These are phyloP conservation scores for Ceyx margarethae DNA, from an alignment of 2,113 vertebrate species.

Conservation along the genomic window DNA sequence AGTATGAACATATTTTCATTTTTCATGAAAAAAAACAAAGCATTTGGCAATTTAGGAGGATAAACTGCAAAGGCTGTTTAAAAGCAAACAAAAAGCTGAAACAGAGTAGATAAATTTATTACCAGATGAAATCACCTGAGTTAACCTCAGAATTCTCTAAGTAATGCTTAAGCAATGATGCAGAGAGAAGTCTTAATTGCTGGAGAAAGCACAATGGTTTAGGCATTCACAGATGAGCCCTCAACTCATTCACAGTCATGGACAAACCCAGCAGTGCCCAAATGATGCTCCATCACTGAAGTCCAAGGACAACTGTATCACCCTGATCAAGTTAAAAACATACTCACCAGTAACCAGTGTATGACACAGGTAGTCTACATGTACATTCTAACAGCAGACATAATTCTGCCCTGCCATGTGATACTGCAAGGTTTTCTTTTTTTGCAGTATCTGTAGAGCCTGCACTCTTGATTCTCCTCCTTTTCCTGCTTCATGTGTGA, in stretches of 20 bases:
- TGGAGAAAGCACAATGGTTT: not conserved
- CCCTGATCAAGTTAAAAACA: not conserved
- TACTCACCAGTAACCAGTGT: conserved; percentile 55
- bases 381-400: conserved; percentile 60
- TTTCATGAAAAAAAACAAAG: no score
- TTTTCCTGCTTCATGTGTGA: conserved; percentile 61
- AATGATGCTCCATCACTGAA: not conserved
- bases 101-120: not conserved
- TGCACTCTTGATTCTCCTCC: conserved; percentile 57
- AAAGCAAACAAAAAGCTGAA: not conserved
- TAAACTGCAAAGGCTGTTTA: not conserved
- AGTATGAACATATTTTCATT: not conserved
- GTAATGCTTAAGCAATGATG: not conserved
- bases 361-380: conserved; percentile 43
- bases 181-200: not conserved
- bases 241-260: not conserved
- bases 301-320: not conserved
- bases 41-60: not conserved
- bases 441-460: conserved; percentile 46
- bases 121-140: not conserved
- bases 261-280: not conserved
- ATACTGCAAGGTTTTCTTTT: conserved; percentile 52
- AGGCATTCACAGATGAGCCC: not conserved
- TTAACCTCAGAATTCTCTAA: not conserved
- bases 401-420: conserved; percentile 43